Evolutionary conservation across 2,888 invertebrate species (phyloP).

Genomic region (Beris chalybata): DNA sequence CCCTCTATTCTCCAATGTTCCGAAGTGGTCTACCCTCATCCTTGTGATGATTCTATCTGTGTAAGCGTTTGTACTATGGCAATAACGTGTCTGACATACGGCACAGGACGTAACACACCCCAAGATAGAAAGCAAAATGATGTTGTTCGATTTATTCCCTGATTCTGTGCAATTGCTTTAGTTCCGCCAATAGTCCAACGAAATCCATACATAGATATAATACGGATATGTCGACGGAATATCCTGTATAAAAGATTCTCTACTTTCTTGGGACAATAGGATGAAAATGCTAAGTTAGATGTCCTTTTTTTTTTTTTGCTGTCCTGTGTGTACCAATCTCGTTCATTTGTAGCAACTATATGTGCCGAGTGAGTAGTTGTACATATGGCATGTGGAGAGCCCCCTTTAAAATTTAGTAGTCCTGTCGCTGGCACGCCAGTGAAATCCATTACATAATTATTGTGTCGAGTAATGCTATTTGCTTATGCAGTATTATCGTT

Average conservation of each 20-base stretch:
- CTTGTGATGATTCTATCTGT: slow-evolving; percentile 16
- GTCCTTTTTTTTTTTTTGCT: slow-evolving; percentile 2
- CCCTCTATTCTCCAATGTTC: slow-evolving; percentile 25
- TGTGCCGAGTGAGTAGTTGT: too few species aligned
- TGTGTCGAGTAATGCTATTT: too few species aligned
- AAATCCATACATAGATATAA: slow-evolving; percentile 10
- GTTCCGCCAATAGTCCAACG: slow-evolving; percentile 23
- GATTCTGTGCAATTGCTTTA: slow-evolving; percentile 28
- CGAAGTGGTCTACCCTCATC: slow-evolving; percentile 9
- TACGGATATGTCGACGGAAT: neutral
- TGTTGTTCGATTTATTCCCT: slow-evolving; percentile 28
- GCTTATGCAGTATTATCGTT: too few species aligned
- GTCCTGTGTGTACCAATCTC: neutral
- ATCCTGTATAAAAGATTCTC: too few species aligned
- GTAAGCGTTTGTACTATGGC: neutral
- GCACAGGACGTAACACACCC: slow-evolving; percentile 5
- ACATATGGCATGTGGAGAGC: too few species aligned
- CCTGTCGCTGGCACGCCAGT: too few species aligned
- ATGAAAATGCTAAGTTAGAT: slow-evolving; percentile 21
- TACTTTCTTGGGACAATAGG: slow-evolving; percentile 12
- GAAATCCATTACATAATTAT: too few species aligned
- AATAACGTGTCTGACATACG: neutral
- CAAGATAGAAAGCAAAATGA: slow-evolving; percentile 22
- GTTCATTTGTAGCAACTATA: too few species aligned
- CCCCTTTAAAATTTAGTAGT: too few species aligned